Base-by-base conservation (phyloP, 2,113 vertebrate genomes). In the Hylia prasina region DNA sequence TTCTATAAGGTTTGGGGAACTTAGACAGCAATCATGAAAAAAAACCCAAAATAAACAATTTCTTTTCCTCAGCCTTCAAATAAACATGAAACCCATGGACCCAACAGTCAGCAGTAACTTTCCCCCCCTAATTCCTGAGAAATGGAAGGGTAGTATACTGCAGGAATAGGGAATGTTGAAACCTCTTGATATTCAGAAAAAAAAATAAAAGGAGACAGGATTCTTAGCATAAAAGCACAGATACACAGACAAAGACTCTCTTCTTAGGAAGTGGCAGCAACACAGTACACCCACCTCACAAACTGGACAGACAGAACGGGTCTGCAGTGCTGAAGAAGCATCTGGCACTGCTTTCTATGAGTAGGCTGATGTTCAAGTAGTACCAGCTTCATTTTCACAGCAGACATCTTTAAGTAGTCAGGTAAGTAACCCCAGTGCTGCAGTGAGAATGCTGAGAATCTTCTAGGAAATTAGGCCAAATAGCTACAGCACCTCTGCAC, bases 381-480 rank as follows among this genome's bases (percentile, higher is more conserved):
- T 25, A 70, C 33, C 63, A 94, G 35, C 54, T 90, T 90, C 72
- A 39, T 77, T 93, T 81, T 78, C 51, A 82, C 18, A 95, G 85
- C n/a, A 86, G 69, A 87, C 27, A 15, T 50, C 78, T 94, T 81
- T 45, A 80, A 83, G 81, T 28, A 92, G 86, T 70, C 69, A 91
- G 53, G 54, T 75, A 72, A 72, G 78, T 47, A 90, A 95, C 58
- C 56, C 20, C 37, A 95, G 47, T 8, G 60, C 80, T 88, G 64
- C 76, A 70, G 37, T 39, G 28, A 75, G 42, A 73, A 61, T 9
- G 54, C 79, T 66, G 70, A 88, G 84, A 94, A 63, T 91, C 87
- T 73, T 63, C 61, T 37, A 89, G 91, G 89, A 96, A 81, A 93
- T 83, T 35, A 97, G 95, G 80, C 82, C 73, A 75, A 96, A 89